Base-by-base conservation (phyloP, 2,888 invertebrate species). In the Drepana falcataria region DNA sequence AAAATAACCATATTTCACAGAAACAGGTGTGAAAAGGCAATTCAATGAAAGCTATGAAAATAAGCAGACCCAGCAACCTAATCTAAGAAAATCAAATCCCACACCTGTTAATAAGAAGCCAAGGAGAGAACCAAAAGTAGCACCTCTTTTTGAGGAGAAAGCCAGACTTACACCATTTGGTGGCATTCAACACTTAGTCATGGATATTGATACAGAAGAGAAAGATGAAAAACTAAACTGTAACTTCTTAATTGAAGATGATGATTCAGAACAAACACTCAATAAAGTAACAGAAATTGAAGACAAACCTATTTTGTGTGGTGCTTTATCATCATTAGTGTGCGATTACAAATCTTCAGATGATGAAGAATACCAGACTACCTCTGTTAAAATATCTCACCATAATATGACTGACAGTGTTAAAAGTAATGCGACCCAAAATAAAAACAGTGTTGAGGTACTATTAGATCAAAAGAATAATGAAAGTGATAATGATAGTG, bases 301-400 rank as follows among this genome's bases (percentile, higher is more conserved):
- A 51, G 55, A 58, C 48, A 64, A 82, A 58, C 78, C 81, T 57
- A 58, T 65, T 37, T 72, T 93, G 5, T 93, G 92, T 75, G 91
- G 89, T 64, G 93, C 93, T 9, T 75, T 94, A 59, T 90, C 91
- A 49, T 87, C 89, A 54, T 79, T 94, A 35, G 92, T 93, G 68
- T 88, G 89, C 66, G 90, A 92, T 55, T 94, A 94, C 83, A 88
- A 80, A 51, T 89, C 91, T 56, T 92, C 93, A 57, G 92, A 92
- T 72, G 92, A 92, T 54, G 55, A 69, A 59, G 48, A 21, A 1
- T 21, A 21, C 21, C 21, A 21, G 56, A 65, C 51, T 35, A 48
- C 40, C 4, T 35, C 21, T 49, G 56, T 59, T 35, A 35, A 35
- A 48, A 52, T 21, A 48, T 52, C 41, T 48, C 35, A 48, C 53